Percentiles rank a stretch among this genome's conserved stretches.
phyloP scores from a whole-genome alignment of 1,140 invertebrate genomes.

The Ladona fulva region DNA sequence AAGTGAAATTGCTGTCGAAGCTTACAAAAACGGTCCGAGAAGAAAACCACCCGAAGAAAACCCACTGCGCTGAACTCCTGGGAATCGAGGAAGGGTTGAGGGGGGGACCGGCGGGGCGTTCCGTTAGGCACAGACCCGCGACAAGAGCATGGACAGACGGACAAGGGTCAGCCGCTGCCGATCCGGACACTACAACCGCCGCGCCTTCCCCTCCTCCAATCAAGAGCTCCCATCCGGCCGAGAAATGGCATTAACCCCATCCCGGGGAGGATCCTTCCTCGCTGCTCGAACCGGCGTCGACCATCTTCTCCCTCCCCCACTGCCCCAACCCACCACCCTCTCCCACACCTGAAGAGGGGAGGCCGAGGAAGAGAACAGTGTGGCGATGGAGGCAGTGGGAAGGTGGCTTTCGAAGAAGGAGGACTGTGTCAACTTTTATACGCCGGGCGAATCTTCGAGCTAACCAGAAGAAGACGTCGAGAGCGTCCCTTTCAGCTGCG shows the following conservation, averaged over 20 bases:
- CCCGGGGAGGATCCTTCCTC: too few species aligned
- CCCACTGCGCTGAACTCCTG: background rate
- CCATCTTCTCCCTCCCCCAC: too few species aligned
- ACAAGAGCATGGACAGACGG: slow-evolving; percentile 25
- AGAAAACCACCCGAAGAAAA: background rate
- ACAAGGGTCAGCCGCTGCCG: slow-evolving; percentile 25
- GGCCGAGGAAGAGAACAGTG: too few species aligned
- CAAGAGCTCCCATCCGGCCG: background rate
- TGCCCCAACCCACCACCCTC: too few species aligned
- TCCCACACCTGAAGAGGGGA: too few species aligned
- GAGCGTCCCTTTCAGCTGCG: background rate
- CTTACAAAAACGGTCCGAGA: background rate
- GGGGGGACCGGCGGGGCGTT: slow-evolving; percentile 13
- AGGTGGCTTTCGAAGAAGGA: background rate
- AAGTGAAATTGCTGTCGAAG: background rate
- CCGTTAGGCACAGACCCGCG: slow-evolving; percentile 16
- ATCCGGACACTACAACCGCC: slow-evolving; percentile 23
- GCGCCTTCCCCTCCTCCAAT: background rate
- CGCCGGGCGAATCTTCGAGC: too few species aligned
- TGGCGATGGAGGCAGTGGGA: background rate
- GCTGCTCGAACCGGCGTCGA: too few species aligned
- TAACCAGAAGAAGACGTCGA: background rate
- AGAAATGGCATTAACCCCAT: background rate
- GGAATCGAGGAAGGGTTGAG: slow-evolving; percentile 12
- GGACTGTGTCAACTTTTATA: background rate